These are phyloP conservation scores for Lycia hirtaria DNA, from an alignment of 2,888 invertebrate genomes.

Conservation along the genomic window DNA sequence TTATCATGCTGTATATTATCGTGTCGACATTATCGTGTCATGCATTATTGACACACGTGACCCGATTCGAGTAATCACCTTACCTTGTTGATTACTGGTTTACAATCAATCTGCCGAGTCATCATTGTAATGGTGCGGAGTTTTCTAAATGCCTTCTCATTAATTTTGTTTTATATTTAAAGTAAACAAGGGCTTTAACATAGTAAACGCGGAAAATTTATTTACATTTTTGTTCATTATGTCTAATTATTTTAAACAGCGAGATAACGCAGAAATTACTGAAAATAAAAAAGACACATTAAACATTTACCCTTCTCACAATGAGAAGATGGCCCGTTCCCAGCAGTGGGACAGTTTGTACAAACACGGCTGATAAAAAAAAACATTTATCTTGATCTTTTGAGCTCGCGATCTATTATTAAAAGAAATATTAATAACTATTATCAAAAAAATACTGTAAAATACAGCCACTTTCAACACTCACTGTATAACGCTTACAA, in stretches of 20 bases:
- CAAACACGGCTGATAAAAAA: too few species aligned
- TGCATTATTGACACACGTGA: too few species aligned
- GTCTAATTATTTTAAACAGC: not conserved
- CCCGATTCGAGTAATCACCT: too few species aligned
- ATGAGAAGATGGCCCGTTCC: too few species aligned
- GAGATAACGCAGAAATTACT: not conserved
- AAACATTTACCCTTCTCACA: not conserved
- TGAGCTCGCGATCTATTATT: too few species aligned
- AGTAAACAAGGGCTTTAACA: constrained; percentile 15
- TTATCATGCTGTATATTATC: not conserved
- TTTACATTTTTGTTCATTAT: constrained; percentile 12
- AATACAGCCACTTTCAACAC: too few species aligned
- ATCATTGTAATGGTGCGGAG: constrained; percentile 10
- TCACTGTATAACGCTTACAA: too few species aligned
- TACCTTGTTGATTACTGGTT: constrained; percentile 5
- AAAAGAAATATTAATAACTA: too few species aligned
- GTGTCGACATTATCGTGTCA: too few species aligned
- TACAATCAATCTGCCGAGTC: constrained; percentile 23
- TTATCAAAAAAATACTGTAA: too few species aligned
- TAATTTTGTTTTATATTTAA: constrained; percentile 18
- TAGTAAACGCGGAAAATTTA: constrained; percentile 9
- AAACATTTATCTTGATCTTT: too few species aligned
- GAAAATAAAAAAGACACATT: not conserved
- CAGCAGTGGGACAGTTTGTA: too few species aligned
- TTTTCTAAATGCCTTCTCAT: constrained; percentile 8